These are phyloP conservation scores for Emydocephalus ijimae DNA, from an alignment of 2,113 vertebrate genomes.

Conservation along the genomic window DNA sequence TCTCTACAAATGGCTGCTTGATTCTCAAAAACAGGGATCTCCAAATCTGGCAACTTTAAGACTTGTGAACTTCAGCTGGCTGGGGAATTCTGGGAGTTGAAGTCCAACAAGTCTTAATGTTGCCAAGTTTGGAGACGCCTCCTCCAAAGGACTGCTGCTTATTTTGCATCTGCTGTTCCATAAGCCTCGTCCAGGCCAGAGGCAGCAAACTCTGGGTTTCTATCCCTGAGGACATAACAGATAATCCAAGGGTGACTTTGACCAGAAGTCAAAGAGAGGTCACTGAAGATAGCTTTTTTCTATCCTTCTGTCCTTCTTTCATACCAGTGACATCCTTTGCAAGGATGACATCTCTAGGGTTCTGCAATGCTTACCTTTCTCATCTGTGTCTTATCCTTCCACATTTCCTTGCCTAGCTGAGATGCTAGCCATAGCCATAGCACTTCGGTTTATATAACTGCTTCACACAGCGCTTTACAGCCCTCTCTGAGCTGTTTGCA, in stretches of 20 bases:
- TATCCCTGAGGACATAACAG: background rate
- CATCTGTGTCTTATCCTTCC: background rate
- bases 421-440: too few relatives aligned
- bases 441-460: too few relatives aligned
- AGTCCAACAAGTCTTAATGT: background rate
- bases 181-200: background rate
- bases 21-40: background rate
- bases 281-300: background rate
- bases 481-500: too few relatives aligned
- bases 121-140: too few relatives aligned
- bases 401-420: background rate
- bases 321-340: background rate
- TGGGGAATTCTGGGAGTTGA: background rate
- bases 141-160: background rate
- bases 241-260: background rate
- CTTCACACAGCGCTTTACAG: too few relatives aligned
- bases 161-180: background rate
- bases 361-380: background rate
- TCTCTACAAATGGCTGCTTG: background rate
- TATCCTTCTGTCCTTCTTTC: too few relatives aligned
- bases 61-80: background rate
- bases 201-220: background rate
- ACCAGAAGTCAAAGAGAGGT: background rate
- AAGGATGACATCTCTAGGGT: background rate
- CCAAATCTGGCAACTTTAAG: too few relatives aligned